These are phyloP conservation scores for Hippoglossus stenolepis DNA, from an alignment of 2,113 vertebrate species.

Conservation along the genomic window DNA sequence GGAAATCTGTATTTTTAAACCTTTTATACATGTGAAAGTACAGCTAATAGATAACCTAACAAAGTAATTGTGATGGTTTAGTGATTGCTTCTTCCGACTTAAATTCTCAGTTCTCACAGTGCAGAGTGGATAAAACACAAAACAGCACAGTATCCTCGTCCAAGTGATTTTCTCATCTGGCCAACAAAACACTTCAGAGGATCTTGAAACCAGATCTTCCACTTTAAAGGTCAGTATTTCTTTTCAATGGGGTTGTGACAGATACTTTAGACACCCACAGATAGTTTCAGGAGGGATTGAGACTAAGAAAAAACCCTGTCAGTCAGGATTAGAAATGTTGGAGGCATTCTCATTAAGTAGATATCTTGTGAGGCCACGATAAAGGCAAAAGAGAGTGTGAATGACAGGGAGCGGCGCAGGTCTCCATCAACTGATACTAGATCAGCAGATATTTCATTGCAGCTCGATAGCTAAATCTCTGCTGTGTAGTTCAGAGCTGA, in stretches of 20 bases:
- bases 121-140: slow-evolving; percentile 13
- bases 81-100: slow-evolving; percentile 38
- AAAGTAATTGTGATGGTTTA: slow-evolving; percentile 42
- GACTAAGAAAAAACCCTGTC: slow-evolving; percentile 20
- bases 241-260: slow-evolving; percentile 31
- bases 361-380: slow-evolving; percentile 49
- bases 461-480: slow-evolving; percentile 62
- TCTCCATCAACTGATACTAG: slow-evolving; percentile 29
- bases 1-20: background rate
- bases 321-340: slow-evolving; percentile 63
- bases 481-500: slow-evolving; percentile 65
- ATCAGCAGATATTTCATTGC: slow-evolving; percentile 64
- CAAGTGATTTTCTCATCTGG: background rate
- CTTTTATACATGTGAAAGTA: background rate
- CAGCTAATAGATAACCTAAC: slow-evolving; percentile 17
- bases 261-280: slow-evolving; percentile 30
- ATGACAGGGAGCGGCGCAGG: slow-evolving; percentile 46
- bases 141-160: background rate
- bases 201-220: slow-evolving; percentile 34
- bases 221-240: slow-evolving; percentile 18
- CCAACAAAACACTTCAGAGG: slow-evolving; percentile 11
- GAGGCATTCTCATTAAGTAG: slow-evolving; percentile 42
- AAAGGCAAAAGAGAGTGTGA: slow-evolving; percentile 36
- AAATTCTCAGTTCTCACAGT: slow-evolving; percentile 24
- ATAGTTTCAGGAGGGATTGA: slow-evolving; percentile 23